Evolutionary conservation across 2,797 vertebrate species (phyloP), one percentile per base, ranked within the genome.

Genomic region (Hoplostethus atlanticus): DNA sequence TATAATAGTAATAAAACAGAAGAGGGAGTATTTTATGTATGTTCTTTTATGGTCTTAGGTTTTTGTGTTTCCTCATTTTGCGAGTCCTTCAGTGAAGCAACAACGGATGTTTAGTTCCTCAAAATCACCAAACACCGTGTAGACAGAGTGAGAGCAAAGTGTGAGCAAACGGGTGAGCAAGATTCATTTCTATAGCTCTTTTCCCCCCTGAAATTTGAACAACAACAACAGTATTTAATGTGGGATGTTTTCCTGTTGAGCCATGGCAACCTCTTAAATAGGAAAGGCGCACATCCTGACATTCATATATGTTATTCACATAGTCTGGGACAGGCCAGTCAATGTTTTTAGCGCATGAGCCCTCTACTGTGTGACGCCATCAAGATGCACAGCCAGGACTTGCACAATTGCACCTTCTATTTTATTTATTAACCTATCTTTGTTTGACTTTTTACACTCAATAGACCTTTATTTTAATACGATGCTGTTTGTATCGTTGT

Each of bases 51-150:
- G 21, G 21, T 21, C 21, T 21, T 21, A 21, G 21, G 21, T 21
- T 21, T 21, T 17, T 9, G 4, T 9, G 58, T 71, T 85, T 84
- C 81, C 84, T 54, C 59, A 71, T 82, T 81, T 73, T 61, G 15
- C 6, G 54, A 65, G 51, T 13, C 0, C 2, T 17, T n/a, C 34
- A 47, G 47, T 73, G 12, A 54, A 25, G 40, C 36, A 76, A 63
- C 47, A 13, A 6, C 38, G 16, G 12, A 52, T 34, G 38, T 47
- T 15, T 21, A 31, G 42, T 77, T 83, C 57, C 64, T 71, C 13
- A 31, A 15, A 53, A 16, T 13, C 50, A 15, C 30, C 2, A 3
- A 53, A 8, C 28, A 54, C 8, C 1, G n/a, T 28, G 34, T 51
- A 57, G 42, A 34, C 30, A 8, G 17, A 50, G 47, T 36, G 54